Conservation (phyloP, 2,797 vertebrate species). For the Sphaeramia orbicularis region DNA sequence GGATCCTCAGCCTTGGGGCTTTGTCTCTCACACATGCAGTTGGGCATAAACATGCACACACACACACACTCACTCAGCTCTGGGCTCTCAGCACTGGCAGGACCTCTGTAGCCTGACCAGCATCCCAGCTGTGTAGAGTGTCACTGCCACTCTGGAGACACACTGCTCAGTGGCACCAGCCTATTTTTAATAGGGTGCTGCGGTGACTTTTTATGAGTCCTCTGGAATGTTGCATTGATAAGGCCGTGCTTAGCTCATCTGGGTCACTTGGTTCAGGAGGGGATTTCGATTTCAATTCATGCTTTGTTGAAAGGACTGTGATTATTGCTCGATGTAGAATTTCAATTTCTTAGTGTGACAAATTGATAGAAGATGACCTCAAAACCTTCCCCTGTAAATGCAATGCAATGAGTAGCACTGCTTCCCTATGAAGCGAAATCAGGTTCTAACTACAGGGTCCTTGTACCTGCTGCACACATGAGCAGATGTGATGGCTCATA, state of each 20-base stretch:
- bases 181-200: conserved; percentile 56
- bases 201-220: conserved; percentile 34
- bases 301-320: conserved; percentile 47
- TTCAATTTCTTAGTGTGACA: conserved; percentile 39
- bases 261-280: conserved; percentile 41
- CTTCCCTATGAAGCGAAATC: conserved; percentile 39
- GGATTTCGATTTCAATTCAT: conserved; percentile 41
- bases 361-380: conserved; percentile 60
- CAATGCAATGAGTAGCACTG: conserved; percentile 40
- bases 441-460: conserved; percentile 52
- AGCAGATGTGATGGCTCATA: conserved; percentile 70
- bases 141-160: conserved; percentile 53
- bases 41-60: conserved; percentile 49
- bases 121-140: conserved; percentile 71
- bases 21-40: conserved; percentile 71
- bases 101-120: conserved; percentile 65
- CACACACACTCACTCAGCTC: conserved; percentile 38
- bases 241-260: conserved; percentile 42
- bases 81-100: conserved; percentile 62
- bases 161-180: conserved; percentile 35
- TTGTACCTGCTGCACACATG: conserved; percentile 70
- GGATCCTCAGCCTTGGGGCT: conserved; percentile 75
- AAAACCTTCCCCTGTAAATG: conserved; percentile 55
- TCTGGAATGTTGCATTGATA: conserved; percentile 50
- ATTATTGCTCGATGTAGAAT: conserved; percentile 51